phyloP scores from a whole-genome alignment of 2,113 vertebrate genomes.

The Hippotragus niger region DNA sequence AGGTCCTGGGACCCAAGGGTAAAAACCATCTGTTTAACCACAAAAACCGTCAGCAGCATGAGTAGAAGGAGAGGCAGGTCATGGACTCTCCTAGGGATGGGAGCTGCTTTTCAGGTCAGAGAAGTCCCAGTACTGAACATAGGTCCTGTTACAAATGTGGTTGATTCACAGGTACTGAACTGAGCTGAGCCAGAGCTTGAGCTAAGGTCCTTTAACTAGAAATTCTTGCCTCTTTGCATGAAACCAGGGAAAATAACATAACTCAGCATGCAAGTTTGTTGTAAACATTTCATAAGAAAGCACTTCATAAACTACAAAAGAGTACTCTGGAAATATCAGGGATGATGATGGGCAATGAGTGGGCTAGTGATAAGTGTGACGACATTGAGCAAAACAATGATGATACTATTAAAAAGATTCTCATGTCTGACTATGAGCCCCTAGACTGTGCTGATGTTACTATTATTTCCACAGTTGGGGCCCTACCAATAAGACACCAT shows the following conservation, averaged over 20 bases:
- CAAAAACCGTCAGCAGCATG: not conserved
- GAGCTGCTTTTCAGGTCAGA: not conserved
- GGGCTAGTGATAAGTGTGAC: not conserved
- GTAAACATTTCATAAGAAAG: not conserved
- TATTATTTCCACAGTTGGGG: not conserved
- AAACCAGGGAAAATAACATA: not conserved
- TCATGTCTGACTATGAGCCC: not conserved
- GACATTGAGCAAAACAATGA: not conserved
- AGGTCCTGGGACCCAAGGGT: not conserved
- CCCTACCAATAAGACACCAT: not conserved
- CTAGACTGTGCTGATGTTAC: not conserved
- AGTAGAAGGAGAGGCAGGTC: not conserved
- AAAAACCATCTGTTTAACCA: not conserved
- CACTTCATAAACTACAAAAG: not conserved
- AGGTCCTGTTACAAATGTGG: not conserved
- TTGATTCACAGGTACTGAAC: not conserved
- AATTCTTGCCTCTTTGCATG: not conserved
- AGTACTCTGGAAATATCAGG: rapidly evolving
- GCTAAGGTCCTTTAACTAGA: not conserved
- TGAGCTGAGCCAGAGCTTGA: not conserved
- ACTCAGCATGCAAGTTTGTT: not conserved
- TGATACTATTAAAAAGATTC: not conserved
- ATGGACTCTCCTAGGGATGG: rapidly evolving
- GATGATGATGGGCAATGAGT: not conserved
- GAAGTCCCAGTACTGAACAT: not conserved